A percentile compares a stretch with the other conserved stretches of the same genome.
phyloP scores from a whole-genome alignment of 2,797 vertebrate species.

The Anniella stebbinsi region DNA sequence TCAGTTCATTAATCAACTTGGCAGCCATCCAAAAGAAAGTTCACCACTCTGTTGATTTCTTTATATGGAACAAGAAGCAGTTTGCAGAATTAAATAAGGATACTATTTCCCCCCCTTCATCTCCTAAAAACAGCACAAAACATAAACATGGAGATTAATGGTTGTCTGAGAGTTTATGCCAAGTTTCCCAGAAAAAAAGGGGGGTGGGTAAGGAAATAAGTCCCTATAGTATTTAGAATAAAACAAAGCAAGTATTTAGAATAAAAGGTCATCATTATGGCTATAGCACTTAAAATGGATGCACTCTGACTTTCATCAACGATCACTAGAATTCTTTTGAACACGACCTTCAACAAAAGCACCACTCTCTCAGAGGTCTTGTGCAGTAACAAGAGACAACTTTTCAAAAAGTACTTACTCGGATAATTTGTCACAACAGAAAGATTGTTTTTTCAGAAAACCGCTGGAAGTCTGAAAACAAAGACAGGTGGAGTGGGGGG shows the following conservation, averaged over 20 bases:
- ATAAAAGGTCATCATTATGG: neutral
- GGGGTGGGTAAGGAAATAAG: neutral
- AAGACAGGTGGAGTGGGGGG: constrained; percentile 39
- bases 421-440: constrained; percentile 65
- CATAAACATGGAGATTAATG: neutral
- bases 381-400: neutral
- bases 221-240: neutral
- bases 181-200: neutral
- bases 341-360: neutral
- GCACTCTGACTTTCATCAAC: neutral
- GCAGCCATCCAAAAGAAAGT: constrained; percentile 12
- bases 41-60: neutral
- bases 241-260: neutral
- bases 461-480: constrained; percentile 68
- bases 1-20: constrained; percentile 14
- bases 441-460: constrained; percentile 49
- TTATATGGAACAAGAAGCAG: neutral
- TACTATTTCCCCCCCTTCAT: neutral
- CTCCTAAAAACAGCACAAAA: neutral
- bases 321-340: constrained; percentile 11
- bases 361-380: neutral
- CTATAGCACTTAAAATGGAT: neutral
- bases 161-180: neutral
- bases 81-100: neutral
- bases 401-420: constrained; percentile 68